Base-by-base conservation (phyloP, 2,797 vertebrate species). In the Oreochromis mossambicus region DNA sequence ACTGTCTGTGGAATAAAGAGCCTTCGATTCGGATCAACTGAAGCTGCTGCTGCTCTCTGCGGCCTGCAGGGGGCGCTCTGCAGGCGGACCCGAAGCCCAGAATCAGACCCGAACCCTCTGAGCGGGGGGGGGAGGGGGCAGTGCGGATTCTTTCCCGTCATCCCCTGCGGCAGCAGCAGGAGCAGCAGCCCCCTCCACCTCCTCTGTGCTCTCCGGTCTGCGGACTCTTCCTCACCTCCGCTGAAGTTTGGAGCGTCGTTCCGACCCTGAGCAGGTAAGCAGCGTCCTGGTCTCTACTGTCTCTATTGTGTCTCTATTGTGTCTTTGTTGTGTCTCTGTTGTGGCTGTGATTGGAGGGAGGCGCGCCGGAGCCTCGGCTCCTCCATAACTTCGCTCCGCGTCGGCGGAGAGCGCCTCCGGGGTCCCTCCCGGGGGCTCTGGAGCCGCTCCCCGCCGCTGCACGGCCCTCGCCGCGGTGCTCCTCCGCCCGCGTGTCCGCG, bases 141-240 rank as follows among this genome's bases (percentile, higher is more conserved):
- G 91, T 92, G 93, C 92, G 92, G 92, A 93, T 94, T 90, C 89
- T 91, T 92, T 93, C 93, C 93, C 93, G 79, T 92, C 93, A 92
- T 90, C 66, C 91, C 90, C 89, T 91, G 93, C 93, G 88, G 92
- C 91, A 87, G 92, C 85, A 87, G 80, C 87, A 61, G 87, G 86
- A 77, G 80, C 84, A 76, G 85, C 83, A 63, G 80, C 84, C 58
- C 12, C 51, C 58, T 55, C 68, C 81, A 41, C 50, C 83, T 21
- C 43, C 51, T 81, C 26, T 81, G 38, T 83, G 26, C 56, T 78
- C 56, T 70, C 70, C 54, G 77, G 58, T 82, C 79, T 82, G 52
- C 83, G 54, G 86, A 81, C 83, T 88, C 79, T 63, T 21, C 38
- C 10, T 79, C 56, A 2, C 29, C 88, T 41, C 50, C 4, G 86